A percentile compares a stretch with the other conserved stretches of the same genome.
These are phyloP conservation scores for Cnemophilus loriae DNA, from an alignment of 2,113 vertebrate genomes.

Conservation along the genomic window DNA sequence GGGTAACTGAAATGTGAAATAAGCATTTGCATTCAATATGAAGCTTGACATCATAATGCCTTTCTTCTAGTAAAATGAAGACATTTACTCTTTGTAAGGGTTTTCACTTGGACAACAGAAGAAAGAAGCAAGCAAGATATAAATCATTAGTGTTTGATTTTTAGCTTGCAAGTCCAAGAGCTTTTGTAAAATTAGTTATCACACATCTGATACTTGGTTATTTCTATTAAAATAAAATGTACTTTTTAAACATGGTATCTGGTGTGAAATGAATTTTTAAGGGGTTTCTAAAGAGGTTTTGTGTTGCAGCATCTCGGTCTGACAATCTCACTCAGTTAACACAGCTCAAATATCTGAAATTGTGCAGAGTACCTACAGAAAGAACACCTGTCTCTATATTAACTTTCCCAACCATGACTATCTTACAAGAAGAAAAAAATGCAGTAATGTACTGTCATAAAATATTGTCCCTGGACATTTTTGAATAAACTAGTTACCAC, in stretches of 20 bases:
- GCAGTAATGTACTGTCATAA: background rate
- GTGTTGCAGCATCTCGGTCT: background rate
- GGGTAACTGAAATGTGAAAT: slow-evolving; percentile 92
- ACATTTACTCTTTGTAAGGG: background rate
- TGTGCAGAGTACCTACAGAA: background rate
- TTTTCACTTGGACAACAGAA: background rate
- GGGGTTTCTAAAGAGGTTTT: background rate
- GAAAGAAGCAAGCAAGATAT: background rate
- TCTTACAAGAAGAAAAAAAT: background rate
- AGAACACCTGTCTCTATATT: background rate
- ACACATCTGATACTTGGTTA: background rate
- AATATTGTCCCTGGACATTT: background rate
- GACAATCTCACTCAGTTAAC: background rate
- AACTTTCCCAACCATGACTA: background rate
- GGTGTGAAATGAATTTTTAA: background rate
- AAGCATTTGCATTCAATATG: background rate
- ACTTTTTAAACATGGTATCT: background rate
- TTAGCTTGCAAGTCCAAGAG: background rate
- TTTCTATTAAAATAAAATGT: slow-evolving; percentile 18
- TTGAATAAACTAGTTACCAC: background rate
- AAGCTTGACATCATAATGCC: background rate
- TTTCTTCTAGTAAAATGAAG: background rate
- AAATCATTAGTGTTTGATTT: background rate
- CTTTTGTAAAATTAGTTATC: background rate
- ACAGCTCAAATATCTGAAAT: background rate